Conservation (phyloP, 2,888 invertebrate genomes). For the Philereme transversata region DNA sequence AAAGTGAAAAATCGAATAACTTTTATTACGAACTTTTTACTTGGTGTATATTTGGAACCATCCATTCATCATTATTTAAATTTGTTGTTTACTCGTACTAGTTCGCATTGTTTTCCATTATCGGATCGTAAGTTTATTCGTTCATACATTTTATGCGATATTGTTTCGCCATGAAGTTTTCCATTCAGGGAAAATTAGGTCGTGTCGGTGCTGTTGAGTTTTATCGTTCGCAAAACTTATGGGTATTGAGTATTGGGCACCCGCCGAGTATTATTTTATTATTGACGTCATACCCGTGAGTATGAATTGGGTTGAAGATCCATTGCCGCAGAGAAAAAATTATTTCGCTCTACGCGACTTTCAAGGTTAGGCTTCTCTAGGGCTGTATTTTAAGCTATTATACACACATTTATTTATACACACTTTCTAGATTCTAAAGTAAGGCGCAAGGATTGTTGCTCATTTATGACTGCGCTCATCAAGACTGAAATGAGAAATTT, state of each 20-base stretch:
- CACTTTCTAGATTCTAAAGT: slow-evolving; percentile 1
- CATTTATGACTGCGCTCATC: not conserved
- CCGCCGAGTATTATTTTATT: slow-evolving; percentile 31
- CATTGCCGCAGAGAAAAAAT: slow-evolving; percentile 27
- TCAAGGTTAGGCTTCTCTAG: slow-evolving; percentile 30
- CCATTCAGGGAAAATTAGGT: slow-evolving; percentile 41
- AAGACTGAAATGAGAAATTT: slow-evolving; percentile 2
- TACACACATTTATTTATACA: slow-evolving; percentile 3
- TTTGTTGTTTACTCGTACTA: slow-evolving; percentile 3
- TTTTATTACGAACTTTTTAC: too few relatives aligned
- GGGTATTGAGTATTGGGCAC: slow-evolving; percentile 26
- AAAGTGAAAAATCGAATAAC: too few relatives aligned
- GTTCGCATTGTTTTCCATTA: slow-evolving; percentile 20
- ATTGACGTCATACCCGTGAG: slow-evolving; percentile 30
- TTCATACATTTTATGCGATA: slow-evolving; percentile 15
- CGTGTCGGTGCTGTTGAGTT: slow-evolving; percentile 20
- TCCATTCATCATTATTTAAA: slow-evolving; percentile 21
- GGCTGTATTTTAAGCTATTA: slow-evolving; percentile 9
- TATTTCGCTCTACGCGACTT: slow-evolving; percentile 27
- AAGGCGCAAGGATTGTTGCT: not conserved
- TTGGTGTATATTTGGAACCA: too few relatives aligned
- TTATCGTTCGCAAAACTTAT: slow-evolving; percentile 29
- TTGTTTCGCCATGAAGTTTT: slow-evolving; percentile 8
- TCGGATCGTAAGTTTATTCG: slow-evolving; percentile 13
- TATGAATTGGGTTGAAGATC: slow-evolving; percentile 21